Percentiles rank a stretch among this genome's conserved stretches.
Conservation (phyloP, 2,113 vertebrate species). For the Chloroceryle aenea region DNA sequence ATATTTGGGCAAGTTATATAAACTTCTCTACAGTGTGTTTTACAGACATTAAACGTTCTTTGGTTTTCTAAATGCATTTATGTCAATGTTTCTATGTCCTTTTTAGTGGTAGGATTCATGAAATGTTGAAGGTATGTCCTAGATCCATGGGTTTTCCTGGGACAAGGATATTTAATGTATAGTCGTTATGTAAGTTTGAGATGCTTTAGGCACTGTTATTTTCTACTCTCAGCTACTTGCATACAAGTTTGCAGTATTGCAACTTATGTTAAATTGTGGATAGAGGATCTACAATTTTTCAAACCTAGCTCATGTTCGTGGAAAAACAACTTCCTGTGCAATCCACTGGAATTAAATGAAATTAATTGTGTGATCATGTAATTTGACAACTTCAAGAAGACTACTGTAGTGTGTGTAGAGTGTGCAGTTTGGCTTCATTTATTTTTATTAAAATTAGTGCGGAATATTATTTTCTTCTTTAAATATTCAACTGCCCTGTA, state of each 20-base stretch:
- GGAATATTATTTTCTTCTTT: not conserved
- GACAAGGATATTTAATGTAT: not conserved
- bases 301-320: not conserved
- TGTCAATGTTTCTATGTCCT: not conserved
- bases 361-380: not conserved
- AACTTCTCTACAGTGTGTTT: not conserved
- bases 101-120: not conserved
- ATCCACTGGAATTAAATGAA: not conserved
- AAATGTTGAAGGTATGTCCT: not conserved
- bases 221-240: not conserved
- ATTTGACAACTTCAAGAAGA: not conserved
- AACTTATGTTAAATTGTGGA: not conserved
- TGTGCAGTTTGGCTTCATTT: not conserved
- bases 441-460: not conserved
- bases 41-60: not conserved
- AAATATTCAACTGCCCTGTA: not conserved
- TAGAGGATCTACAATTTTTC: not conserved
- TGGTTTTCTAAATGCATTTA: not conserved
- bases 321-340: not conserved
- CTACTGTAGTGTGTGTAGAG: too few species aligned
- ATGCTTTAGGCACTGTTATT: not conserved
- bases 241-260: not conserved
- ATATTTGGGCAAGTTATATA: not conserved
- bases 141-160: not conserved
- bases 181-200: not conserved